phyloP scores from a whole-genome alignment of 2,113 vertebrate genomes.

The Ellobius talpinus region DNA sequence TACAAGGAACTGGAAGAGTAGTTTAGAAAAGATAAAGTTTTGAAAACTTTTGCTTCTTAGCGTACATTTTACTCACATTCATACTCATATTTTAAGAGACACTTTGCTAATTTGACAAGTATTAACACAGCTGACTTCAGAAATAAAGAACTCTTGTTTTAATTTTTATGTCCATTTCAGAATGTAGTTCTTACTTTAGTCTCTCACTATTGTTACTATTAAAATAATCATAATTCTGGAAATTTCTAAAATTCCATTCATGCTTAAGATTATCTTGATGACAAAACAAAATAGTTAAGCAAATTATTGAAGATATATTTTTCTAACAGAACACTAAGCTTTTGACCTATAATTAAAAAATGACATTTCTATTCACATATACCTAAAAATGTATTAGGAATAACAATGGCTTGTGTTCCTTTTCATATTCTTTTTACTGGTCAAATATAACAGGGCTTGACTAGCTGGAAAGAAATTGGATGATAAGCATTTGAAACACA shows the following conservation, averaged over 20 bases:
- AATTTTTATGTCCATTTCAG: constrained; percentile 16
- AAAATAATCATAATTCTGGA: constrained; percentile 2
- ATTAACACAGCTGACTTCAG: neutral
- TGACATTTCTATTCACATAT: neutral
- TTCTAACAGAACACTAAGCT: neutral
- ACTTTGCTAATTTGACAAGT: neutral
- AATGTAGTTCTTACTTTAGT: neutral
- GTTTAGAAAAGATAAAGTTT: neutral
- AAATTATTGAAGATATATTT: neutral
- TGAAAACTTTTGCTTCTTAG: neutral
- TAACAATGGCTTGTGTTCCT: neutral
- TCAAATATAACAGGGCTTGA: constrained; percentile 16
- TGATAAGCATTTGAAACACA: neutral
- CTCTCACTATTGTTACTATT: neutral
- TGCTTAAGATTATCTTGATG: neutral
- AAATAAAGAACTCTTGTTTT: neutral
- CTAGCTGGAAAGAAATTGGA: constrained; percentile 5
- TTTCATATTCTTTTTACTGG: constrained; percentile 45
- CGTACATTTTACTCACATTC: neutral
- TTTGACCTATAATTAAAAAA: neutral
- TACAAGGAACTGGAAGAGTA: neutral
- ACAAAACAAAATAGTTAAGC: neutral
- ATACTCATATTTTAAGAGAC: neutral
- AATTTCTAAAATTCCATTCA: neutral
- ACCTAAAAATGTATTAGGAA: constrained; percentile 27